Evolutionary conservation across 2,797 vertebrate species (phyloP).

Genomic region (Perodicticus potto): DNA sequence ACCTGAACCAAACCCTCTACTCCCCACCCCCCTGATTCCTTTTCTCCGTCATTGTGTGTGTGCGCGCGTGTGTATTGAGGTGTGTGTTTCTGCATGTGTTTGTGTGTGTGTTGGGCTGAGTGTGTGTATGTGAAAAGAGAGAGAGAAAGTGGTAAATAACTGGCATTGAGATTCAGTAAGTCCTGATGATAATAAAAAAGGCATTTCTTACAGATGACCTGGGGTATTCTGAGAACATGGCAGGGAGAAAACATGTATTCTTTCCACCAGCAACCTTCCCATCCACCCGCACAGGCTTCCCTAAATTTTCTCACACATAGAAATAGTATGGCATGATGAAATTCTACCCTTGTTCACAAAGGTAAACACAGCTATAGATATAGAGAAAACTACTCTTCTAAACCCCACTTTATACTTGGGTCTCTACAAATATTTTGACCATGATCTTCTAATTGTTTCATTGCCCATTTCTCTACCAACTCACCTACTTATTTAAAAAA

Average conservation of each 20-base stretch:
- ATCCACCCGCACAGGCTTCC: not conserved
- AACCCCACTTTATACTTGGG: not conserved
- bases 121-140: accelerated
- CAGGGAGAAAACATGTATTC: not conserved
- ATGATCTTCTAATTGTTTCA: not conserved
- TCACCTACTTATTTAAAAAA: not conserved
- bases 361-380: not conserved
- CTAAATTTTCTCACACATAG: not conserved
- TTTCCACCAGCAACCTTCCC: not conserved
- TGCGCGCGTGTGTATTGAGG: not conserved
- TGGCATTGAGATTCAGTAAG: not conserved
- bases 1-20: not conserved
- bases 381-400: not conserved
- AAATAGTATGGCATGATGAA: not conserved
- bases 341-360: not conserved
- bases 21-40: not conserved
- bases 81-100: not conserved
- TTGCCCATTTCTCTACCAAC: not conserved
- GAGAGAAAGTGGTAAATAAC: not conserved
- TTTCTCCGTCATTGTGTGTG: not conserved
- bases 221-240: not conserved
- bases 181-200: not conserved
- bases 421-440: not conserved
- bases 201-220: not conserved
- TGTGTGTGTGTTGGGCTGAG: not conserved